These are phyloP conservation scores for Crotalus viridis DNA, from an alignment of 2,113 vertebrate genomes.

Conservation along the genomic window DNA sequence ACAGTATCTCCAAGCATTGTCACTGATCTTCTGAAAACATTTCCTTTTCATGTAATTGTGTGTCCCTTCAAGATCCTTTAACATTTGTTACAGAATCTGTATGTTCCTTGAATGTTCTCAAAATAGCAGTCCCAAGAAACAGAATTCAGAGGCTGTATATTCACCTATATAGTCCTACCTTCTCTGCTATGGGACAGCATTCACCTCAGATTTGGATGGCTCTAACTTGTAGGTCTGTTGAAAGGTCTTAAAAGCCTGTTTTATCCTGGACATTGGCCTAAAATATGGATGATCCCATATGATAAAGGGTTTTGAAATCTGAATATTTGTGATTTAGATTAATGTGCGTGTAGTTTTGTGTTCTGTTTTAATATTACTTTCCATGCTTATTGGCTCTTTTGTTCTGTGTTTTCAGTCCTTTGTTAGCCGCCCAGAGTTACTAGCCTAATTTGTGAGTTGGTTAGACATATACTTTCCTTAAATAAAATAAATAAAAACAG, in stretches of 20 bases:
- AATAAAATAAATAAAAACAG: background rate
- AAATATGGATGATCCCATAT: background rate
- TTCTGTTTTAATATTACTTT: background rate
- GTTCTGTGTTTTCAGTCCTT: background rate
- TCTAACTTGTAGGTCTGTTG: background rate
- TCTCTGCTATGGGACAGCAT: background rate
- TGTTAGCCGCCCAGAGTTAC: background rate
- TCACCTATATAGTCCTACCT: background rate
- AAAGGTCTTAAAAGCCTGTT: background rate
- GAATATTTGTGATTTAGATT: background rate
- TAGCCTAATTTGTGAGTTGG: background rate
- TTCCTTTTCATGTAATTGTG: background rate
- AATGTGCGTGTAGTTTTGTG: background rate
- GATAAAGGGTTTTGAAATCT: background rate
- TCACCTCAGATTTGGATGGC: background rate
- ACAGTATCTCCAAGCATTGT: background rate
- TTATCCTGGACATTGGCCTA: background rate
- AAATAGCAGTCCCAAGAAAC: background rate
- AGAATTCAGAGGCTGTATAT: background rate
- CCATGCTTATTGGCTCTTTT: background rate
- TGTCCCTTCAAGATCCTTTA: background rate
- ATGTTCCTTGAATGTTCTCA: background rate
- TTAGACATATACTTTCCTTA: background rate
- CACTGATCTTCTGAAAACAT: background rate
- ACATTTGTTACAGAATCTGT: background rate